These are phyloP conservation scores for Hermodice carunculata DNA, from an alignment of 2,888 invertebrate species.

Conservation along the genomic window DNA sequence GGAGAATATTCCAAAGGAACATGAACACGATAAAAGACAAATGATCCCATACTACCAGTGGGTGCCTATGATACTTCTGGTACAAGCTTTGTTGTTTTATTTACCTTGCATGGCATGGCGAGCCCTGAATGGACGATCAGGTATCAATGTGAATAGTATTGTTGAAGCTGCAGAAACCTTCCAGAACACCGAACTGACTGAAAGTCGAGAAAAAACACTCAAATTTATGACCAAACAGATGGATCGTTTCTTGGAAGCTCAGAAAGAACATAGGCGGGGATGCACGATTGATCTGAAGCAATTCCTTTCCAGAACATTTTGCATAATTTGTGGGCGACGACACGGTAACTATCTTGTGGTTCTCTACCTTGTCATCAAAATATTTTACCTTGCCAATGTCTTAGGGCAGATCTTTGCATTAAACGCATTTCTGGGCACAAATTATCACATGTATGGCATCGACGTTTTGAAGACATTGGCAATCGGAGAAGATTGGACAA, in stretches of 20 bases:
- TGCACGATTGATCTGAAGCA: conserved; percentile 66
- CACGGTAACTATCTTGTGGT: conserved; percentile 70
- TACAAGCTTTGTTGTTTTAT: conserved; percentile 43
- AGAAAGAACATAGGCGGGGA: conserved; percentile 48
- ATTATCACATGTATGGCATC: conserved; percentile 68
- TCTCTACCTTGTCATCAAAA: conserved; percentile 69
- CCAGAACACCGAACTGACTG: conserved; percentile 42
- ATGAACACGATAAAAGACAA: conserved; percentile 38
- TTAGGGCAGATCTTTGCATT: conserved; percentile 71
- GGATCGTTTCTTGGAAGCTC: conserved; percentile 44
- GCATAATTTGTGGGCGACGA: conserved; percentile 58
- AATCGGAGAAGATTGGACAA: conserved; percentile 65
- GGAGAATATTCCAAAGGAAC: conserved; percentile 47
- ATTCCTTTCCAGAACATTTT: conserved; percentile 65
- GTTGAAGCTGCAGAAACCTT: conserved; percentile 47
- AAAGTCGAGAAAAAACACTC: conserved; percentile 37
- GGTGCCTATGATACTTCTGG: conserved; percentile 45
- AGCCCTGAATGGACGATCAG: conserved; percentile 36
- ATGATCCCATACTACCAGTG: conserved; percentile 51
- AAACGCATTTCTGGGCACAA: conserved; percentile 70
- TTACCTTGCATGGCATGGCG: conserved; percentile 39
- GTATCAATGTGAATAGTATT: conserved; percentile 46
- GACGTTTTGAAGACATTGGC: conserved; percentile 71
- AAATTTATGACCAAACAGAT: conserved; percentile 44
- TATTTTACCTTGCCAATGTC: conserved; percentile 69